Evolutionary conservation across 2,888 invertebrate genomes (phyloP).

Genomic region (Caenorhabditis macrosperma): DNA sequence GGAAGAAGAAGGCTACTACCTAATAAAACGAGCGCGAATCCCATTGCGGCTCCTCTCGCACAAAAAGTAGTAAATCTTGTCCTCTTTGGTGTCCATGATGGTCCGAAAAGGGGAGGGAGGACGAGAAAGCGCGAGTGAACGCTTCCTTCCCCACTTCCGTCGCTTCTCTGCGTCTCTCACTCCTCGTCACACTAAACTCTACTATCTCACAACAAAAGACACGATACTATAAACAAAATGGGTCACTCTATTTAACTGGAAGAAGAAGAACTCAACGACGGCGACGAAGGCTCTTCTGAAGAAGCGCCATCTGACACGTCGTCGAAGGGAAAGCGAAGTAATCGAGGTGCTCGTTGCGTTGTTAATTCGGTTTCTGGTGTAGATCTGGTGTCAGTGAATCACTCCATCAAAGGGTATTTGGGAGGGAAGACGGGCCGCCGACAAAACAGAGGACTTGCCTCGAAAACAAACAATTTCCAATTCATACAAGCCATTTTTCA

Average conservation of each 20-base stretch:
- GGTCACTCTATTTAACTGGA: constrained; percentile 2
- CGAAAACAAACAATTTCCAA: constrained; percentile 48
- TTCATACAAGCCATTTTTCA: constrained; percentile 53
- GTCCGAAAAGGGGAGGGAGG: constrained; percentile 43
- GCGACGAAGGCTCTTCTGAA: too few relatives aligned
- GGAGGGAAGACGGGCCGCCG: constrained; percentile 7
- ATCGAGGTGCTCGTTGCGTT: constrained; percentile 1
- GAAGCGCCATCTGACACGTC: too few relatives aligned
- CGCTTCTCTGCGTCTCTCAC: constrained; percentile 26
- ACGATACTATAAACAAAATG: constrained; percentile 46
- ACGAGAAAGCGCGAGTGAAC: constrained; percentile 15
- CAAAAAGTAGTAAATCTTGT: constrained; percentile 51
- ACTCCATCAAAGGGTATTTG: constrained; percentile 44
- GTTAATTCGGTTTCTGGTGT: constrained; percentile 12
- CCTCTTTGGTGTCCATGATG: constrained; percentile 47
- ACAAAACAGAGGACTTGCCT: constrained; percentile 21
- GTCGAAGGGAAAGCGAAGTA: neutral
- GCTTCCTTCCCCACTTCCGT: constrained; percentile 36
- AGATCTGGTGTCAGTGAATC: constrained; percentile 10
- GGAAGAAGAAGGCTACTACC: constrained; percentile 8
- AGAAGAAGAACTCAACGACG: neutral
- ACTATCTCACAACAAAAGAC: constrained; percentile 11
- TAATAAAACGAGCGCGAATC: constrained; percentile 16
- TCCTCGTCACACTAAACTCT: too few relatives aligned
- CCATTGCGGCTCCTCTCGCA: constrained; percentile 9